A percentile compares a stretch with the other conserved stretches of the same genome.
phyloP scores from a whole-genome alignment of 2,888 invertebrate species.

The Ophonus ardosiacus region DNA sequence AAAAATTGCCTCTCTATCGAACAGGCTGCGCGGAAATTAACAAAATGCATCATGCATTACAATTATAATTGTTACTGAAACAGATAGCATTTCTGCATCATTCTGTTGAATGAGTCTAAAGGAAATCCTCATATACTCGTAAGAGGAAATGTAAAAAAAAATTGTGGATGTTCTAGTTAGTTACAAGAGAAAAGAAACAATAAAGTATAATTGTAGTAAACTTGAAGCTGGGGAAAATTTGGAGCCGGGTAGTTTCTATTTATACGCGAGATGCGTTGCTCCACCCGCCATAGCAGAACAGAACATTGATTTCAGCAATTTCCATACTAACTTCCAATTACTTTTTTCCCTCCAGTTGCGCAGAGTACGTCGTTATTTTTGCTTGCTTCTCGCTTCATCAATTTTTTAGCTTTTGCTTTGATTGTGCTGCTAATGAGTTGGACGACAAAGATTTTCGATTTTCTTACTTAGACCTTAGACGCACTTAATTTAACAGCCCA shows the following conservation, averaged over 20 bases:
- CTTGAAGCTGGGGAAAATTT: neutral
- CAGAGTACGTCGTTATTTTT: conserved; percentile 60
- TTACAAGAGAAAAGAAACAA: neutral
- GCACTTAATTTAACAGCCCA: conserved; percentile 33
- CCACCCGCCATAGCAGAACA: neutral
- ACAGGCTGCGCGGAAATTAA: too few relatives aligned
- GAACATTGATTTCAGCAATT: conserved; percentile 56
- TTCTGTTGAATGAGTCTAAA: neutral
- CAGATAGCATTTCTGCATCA: neutral
- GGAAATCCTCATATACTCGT: neutral
- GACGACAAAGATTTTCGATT: conserved; percentile 54
- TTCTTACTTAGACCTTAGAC: conserved; percentile 13
- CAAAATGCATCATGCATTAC: neutral
- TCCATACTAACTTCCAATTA: conserved; percentile 59
- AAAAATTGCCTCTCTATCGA: too few relatives aligned
- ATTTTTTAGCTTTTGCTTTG: conserved; percentile 57
- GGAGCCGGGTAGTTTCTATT: neutral
- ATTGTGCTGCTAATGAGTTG: conserved; percentile 59
- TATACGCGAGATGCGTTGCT: neutral
- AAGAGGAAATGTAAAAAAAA: neutral
- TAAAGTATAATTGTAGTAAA: neutral
- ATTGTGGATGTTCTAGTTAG: neutral
- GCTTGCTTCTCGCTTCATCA: conserved; percentile 56
- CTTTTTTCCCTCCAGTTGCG: conserved; percentile 54
- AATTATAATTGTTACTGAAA: neutral